Base-by-base conservation (phyloP, 2,113 vertebrate genomes). In the Alethe diademata region DNA sequence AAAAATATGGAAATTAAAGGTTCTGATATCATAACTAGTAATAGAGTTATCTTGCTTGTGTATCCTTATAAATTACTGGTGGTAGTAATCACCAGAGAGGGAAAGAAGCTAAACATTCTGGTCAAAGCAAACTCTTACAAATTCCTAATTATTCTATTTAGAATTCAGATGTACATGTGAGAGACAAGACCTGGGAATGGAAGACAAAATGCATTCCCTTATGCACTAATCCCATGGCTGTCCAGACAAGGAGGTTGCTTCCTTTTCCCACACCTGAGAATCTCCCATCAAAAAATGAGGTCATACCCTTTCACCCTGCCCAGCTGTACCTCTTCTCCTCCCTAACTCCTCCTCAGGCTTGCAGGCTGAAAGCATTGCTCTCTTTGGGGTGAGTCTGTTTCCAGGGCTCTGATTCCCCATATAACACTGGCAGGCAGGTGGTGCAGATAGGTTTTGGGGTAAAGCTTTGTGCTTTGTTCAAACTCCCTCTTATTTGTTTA, bases 171-270 rank as follows among this genome's bases (percentile, higher is more conserved):
- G 7, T 5, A 24, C 7, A 5, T 0, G 1, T 36, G 69, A 53
- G 67, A 86, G 40, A 48, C 36, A 80, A 78, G 40, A 86, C 29
- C 12, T 71, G 42, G 50, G 9, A 40, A 22, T 0, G 0, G 50
- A 69, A 86, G n/a, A 29, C 24, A 74, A 76, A 79, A 50, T 38
- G 8, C 0, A 0, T 45, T 82, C 19, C 33, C 9, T 71, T 74
- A 47, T 35, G 61, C 35, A 43, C 16, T 0, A 0, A 36, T 88
- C 20, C 53, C 0, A 0, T n/a, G 35, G 9, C 29, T 85, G 47
- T 19, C 48, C 35, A 8, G 25, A 57, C 24, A 42, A 56, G 45
- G 40, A 65, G 45, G 23, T 6, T 42, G 10, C 22, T 85, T 87
- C 38, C 12, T 78, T 76, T 80, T 43, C 40, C 20, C 14, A 35